Base-by-base conservation (phyloP, 2,797 vertebrate species). In the Hoplostethus mediterraneus region DNA sequence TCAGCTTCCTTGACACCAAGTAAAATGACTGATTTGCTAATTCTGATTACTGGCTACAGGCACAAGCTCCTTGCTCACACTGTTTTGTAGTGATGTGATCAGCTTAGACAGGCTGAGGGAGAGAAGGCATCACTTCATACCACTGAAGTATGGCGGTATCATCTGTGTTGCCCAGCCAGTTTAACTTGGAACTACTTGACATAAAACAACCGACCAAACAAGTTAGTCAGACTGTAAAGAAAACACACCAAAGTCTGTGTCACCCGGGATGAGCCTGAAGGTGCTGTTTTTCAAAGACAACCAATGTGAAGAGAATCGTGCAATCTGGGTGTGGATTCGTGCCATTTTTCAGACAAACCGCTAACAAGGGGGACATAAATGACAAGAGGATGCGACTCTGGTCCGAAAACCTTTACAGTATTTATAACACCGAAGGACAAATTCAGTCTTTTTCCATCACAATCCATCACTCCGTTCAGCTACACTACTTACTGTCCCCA, bases 221-320 rank as follows among this genome's bases (percentile, higher is more conserved):
- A 53, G 82, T 71, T 28, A 44, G 44, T 65, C 81, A 21, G 44
- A 79, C 38, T 82, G 60, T 14, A 67, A 44, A 62, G 58, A 60
- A 80, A 82, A 87, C 82, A 80, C 42, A 59, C 16, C 6, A 65
- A 80, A 78, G 60, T 68, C 9, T n/a, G 52, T 17, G 21, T 21
- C 30, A 60, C 58, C 48, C 16, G 62, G 31, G 40, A 53, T 7
- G 38, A n/a, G 4, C 12, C 58, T 64, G 8, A 61, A 68, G 25
- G 14, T 44, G 13, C 4, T 44, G 7, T 16, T 48, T 59, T 33
- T 16, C 11, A 58, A 60, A 67, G 55, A 42, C 63, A 40, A 11
- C 3, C 5, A 1, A 30, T 33, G 3, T 44, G 13, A 17, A 17
- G 13, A 36, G 16, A 7, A 55, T 16, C 10, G 4, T 55, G 30